Evolutionary conservation across 2,797 vertebrate species (phyloP).

Genomic region (Todus mexicanus): DNA sequence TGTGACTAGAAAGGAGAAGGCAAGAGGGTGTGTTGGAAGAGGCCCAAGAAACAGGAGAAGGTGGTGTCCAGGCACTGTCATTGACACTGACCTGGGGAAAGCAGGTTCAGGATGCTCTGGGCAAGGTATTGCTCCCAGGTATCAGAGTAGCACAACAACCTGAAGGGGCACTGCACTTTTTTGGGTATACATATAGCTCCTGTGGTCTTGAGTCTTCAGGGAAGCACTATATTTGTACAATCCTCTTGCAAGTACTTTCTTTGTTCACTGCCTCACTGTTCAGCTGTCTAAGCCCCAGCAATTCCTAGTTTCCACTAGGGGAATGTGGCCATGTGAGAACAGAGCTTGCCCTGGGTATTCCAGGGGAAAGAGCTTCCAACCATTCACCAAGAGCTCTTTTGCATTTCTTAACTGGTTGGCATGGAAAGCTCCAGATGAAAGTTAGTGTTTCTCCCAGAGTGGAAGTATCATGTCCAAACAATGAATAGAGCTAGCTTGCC

Average conservation of each 20-base stretch:
- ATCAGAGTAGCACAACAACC: background rate
- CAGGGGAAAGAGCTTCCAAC: background rate
- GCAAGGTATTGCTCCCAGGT: background rate
- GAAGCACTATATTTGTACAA: background rate
- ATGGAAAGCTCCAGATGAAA: background rate
- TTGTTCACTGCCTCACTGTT: background rate
- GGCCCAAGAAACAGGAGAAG: background rate
- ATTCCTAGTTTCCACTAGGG: background rate
- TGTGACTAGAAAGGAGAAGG: background rate
- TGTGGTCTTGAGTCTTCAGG: background rate
- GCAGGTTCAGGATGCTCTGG: background rate
- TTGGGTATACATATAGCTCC: background rate
- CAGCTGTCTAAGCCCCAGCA: background rate
- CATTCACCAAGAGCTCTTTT: background rate
- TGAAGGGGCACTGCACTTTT: background rate
- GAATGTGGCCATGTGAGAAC: background rate
- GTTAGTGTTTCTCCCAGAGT: background rate
- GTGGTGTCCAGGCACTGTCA: background rate
- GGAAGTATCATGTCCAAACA: background rate
- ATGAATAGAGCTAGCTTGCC: background rate
- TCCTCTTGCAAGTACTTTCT: background rate
- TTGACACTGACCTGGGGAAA: background rate
- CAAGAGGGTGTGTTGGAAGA: background rate
- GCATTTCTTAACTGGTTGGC: background rate
- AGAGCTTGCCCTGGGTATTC: background rate